These are phyloP conservation scores for Enteromius paludinosus DNA, from an alignment of 2,797 vertebrate genomes.

Conservation along the genomic window DNA sequence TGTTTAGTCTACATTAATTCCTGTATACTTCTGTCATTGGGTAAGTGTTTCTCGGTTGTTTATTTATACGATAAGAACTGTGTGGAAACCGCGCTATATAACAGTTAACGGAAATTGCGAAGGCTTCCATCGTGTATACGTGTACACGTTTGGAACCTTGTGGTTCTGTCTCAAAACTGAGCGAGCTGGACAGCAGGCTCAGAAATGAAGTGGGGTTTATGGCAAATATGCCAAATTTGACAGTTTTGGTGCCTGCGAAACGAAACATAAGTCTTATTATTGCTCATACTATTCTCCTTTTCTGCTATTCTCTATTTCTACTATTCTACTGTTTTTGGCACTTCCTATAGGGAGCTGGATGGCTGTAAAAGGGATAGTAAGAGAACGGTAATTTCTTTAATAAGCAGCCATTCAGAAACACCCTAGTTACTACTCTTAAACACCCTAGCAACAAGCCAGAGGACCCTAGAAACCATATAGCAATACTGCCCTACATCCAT, in stretches of 20 bases:
- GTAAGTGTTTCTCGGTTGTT: background rate
- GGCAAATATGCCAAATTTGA: background rate
- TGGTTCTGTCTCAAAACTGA: background rate
- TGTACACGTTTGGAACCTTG: background rate
- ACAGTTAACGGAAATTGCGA: background rate
- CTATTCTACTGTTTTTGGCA: background rate
- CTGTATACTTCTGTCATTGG: background rate
- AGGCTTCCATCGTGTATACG: background rate
- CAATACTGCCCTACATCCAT: background rate
- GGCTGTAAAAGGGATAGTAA: background rate
- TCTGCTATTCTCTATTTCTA: background rate
- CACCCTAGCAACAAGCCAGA: background rate
- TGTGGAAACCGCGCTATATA: background rate
- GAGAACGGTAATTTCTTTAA: background rate
- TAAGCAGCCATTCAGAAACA: background rate
- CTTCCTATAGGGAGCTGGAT: background rate
- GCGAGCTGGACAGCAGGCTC: background rate
- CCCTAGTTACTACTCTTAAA: background rate
- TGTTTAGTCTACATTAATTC: background rate
- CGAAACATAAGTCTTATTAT: background rate
- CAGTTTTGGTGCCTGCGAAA: background rate
- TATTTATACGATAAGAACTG: background rate
- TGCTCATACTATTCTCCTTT: background rate
- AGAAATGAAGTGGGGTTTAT: background rate
- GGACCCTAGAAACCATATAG: background rate